Conservation (phyloP, 2,113 vertebrate genomes). For the Phaethon lepturus region DNA sequence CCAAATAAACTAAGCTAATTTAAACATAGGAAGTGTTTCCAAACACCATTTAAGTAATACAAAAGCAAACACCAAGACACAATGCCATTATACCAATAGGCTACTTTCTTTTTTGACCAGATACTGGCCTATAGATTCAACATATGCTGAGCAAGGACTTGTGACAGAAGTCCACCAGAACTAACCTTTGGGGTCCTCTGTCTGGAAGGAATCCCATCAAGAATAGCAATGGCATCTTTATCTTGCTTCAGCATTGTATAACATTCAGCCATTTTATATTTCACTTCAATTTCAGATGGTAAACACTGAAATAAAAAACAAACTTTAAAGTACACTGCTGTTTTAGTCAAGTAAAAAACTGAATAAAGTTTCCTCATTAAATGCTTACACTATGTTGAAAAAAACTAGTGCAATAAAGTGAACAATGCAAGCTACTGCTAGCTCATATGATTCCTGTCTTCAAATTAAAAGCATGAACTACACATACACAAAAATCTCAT, state of each 20-base stretch:
- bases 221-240: conserved; percentile 96
- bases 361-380: neutral
- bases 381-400: neutral
- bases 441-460: neutral
- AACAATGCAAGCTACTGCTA: neutral
- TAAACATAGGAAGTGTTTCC: neutral
- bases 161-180: neutral
- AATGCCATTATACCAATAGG: neutral
- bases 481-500: neutral
- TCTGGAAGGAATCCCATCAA: conserved; percentile 95
- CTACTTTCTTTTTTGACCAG: neutral
- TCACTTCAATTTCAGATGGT: conserved; percentile 97
- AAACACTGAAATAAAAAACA: conserved; percentile 82
- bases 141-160: neutral
- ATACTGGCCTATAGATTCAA: neutral
- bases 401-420: neutral
- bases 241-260: conserved; percentile 97
- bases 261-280: conserved; percentile 98
- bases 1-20: neutral
- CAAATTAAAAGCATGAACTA: neutral
- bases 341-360: neutral
- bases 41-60: neutral
- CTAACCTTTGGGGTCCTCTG: conserved; percentile 96
- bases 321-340: neutral
- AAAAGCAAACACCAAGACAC: neutral